A percentile compares a stretch with the other conserved stretches of the same genome.
These are phyloP conservation scores for Saccostrea cuccullata DNA, from an alignment of 1,140 invertebrate species.

Conservation along the genomic window DNA sequence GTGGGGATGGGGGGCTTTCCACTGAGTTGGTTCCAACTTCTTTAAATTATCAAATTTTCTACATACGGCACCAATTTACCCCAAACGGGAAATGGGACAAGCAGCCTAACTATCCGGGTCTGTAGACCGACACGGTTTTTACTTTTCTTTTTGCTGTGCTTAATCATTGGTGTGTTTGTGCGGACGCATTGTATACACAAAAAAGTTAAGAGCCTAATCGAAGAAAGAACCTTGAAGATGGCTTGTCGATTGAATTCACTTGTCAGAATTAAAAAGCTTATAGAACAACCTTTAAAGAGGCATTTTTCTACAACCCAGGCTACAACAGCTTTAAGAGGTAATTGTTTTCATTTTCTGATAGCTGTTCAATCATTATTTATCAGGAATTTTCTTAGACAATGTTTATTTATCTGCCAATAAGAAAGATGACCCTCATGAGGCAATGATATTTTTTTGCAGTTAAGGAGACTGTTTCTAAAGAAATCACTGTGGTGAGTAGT, in stretches of 20 bases:
- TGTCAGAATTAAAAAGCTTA: not conserved
- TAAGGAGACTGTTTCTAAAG: not conserved
- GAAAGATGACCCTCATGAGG: not conserved
- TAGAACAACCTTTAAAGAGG: not conserved
- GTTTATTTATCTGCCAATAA: not conserved
- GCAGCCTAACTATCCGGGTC: not conserved
- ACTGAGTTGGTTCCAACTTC: too few relatives aligned
- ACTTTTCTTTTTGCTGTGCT: not conserved
- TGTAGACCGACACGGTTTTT: not conserved
- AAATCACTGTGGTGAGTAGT: not conserved
- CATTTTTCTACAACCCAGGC: constrained; percentile 1
- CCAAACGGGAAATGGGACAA: too few relatives aligned
- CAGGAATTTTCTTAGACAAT: not conserved
- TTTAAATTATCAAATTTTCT: too few relatives aligned
- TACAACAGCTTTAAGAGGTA: not conserved
- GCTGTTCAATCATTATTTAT: not conserved
- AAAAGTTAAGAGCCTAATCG: not conserved
- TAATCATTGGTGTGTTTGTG: not conserved
- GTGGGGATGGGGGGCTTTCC: too few relatives aligned
- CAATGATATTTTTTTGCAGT: not conserved
- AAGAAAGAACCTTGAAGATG: not conserved
- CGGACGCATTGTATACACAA: too few relatives aligned
- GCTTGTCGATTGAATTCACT: not conserved
- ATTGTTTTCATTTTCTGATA: not conserved
- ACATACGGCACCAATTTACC: not conserved